A percentile compares a stretch with the other conserved stretches of the same genome.
These are phyloP conservation scores for Molossus molossus DNA, from an alignment of 2,797 vertebrate species.

Conservation along the genomic window DNA sequence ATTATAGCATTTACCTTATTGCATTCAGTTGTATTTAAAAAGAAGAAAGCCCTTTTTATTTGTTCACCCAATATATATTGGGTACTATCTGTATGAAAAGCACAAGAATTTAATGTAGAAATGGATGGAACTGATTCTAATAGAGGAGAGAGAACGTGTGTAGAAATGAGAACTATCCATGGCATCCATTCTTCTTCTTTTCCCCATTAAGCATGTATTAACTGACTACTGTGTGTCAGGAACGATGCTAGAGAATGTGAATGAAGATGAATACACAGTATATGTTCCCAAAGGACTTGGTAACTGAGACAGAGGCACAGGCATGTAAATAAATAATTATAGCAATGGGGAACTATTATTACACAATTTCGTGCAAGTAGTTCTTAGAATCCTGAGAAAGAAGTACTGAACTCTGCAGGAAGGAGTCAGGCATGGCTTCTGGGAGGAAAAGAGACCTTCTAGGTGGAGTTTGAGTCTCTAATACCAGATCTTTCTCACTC, in stretches of 20 bases:
- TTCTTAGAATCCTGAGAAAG: not conserved
- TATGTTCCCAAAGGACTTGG: slow-evolving; percentile 2
- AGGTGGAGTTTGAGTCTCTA: not conserved
- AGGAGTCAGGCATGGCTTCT: not conserved
- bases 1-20: slow-evolving; percentile 3
- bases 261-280: not conserved
- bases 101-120: not conserved
- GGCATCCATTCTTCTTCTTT: not conserved
- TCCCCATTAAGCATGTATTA: not conserved
- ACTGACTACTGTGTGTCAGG: not conserved
- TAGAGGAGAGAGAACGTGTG: not conserved
- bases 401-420: not conserved
- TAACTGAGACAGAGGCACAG: not conserved
- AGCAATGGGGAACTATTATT: not conserved
- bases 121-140: not conserved
- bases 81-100: not conserved
- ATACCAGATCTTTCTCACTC: not conserved
- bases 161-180: slow-evolving; percentile 4
- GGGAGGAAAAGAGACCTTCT: not conserved
- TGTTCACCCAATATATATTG: not conserved
- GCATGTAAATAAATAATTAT: not conserved
- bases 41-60: not conserved
- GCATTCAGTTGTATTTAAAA: not conserved
- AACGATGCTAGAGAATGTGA: not conserved
- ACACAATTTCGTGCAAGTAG: not conserved